phyloP scores from a whole-genome alignment of 2,888 invertebrate species.

The Gerosis bhagava region DNA sequence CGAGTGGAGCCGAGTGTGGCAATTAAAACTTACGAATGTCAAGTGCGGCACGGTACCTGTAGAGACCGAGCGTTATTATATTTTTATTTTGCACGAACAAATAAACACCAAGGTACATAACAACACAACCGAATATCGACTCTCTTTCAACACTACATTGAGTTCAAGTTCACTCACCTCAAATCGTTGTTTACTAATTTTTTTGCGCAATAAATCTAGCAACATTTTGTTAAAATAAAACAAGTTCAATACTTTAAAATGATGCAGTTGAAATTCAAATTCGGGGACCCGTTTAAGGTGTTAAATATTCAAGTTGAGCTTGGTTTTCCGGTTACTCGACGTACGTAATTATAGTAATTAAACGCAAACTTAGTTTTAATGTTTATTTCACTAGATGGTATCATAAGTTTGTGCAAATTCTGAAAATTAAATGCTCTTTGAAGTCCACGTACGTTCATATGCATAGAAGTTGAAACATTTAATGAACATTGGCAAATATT shows the following conservation, averaged over 20 bases:
- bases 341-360: constrained; percentile 20
- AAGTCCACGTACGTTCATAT: constrained; percentile 3
- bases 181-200: background rate
- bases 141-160: background rate
- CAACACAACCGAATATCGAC: constrained; percentile 3
- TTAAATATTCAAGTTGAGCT: background rate
- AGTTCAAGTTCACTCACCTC: background rate
- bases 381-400: constrained; percentile 12
- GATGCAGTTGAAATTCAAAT: too few relatives aligned
- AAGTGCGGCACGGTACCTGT: constrained; percentile 54
- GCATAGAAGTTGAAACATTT: constrained; percentile 12
- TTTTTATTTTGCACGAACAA: constrained; percentile 61
- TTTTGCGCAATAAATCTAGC: constrained; percentile 26
- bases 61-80: constrained; percentile 57
- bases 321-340: constrained; percentile 6
- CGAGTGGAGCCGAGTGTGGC: constrained; percentile 66
- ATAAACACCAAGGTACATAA: constrained; percentile 36
- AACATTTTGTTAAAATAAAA: too few relatives aligned
- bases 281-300: constrained; percentile 12
- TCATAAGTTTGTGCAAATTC: constrained; percentile 13
- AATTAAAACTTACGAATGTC: constrained; percentile 81
- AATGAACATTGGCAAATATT: background rate
- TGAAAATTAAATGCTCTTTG: constrained; percentile 11
- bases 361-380: constrained; percentile 15
- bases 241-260: too few relatives aligned